These are phyloP conservation scores for Carassius auratus DNA, from an alignment of 2,113 vertebrate genomes.

Conservation along the genomic window DNA sequence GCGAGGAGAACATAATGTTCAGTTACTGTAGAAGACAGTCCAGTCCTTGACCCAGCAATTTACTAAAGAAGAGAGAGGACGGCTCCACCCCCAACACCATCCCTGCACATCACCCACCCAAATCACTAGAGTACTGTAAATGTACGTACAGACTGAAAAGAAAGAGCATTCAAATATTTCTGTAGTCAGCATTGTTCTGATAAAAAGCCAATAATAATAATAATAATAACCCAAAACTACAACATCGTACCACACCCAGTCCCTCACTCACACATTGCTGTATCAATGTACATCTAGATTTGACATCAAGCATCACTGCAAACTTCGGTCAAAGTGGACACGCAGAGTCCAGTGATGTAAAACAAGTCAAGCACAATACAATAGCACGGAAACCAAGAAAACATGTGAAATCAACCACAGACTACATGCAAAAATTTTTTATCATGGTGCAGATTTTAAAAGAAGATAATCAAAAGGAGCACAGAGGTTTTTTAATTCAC, in stretches of 20 bases:
- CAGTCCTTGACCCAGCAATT: constrained; percentile 15
- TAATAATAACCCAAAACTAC: no score
- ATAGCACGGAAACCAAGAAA: neutral
- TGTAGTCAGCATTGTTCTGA: neutral
- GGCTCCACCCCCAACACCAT: neutral
- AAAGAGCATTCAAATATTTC: neutral
- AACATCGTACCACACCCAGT: neutral
- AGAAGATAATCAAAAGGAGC: neutral
- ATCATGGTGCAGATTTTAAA: no score
- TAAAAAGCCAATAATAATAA: no score
- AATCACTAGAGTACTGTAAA: neutral
- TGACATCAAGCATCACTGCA: neutral
- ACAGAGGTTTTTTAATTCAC: no score
- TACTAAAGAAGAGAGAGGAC: constrained; percentile 15
- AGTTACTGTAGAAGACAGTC: neutral
- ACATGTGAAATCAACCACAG: neutral
- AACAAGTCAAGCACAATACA: neutral
- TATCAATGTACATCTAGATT: neutral
- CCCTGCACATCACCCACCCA: neutral
- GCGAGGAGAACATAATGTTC: constrained; percentile 5
- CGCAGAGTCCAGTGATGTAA: neutral
- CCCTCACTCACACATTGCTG: neutral
- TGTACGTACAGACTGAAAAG: neutral
- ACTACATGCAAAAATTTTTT: neutral
- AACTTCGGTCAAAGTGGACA: neutral